Evolutionary conservation across 2,113 vertebrate genomes (phyloP).

Genomic region (Erinaceus europaeus): DNA sequence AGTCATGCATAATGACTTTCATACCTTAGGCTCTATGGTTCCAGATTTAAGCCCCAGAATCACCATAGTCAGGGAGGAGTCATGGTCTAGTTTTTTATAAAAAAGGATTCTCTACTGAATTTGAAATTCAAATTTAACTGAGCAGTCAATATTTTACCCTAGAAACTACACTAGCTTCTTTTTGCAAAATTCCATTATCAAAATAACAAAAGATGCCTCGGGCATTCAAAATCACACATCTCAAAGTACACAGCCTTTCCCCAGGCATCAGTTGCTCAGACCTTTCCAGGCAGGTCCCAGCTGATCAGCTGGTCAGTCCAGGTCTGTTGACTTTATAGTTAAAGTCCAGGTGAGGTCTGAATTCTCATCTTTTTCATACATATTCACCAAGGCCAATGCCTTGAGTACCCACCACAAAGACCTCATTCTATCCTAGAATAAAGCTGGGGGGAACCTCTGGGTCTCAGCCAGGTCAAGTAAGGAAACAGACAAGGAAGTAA

Average conservation of each 20-base stretch:
- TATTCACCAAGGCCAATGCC: background rate
- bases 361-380: background rate
- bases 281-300: background rate
- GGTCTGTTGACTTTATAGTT: too few species aligned
- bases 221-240: background rate
- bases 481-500: background rate
- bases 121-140: slow-evolving; percentile 38
- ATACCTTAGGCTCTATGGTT: too few species aligned
- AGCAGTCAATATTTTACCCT: background rate
- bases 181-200: background rate
- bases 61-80: too few species aligned
- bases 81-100: too few species aligned
- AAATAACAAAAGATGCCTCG: background rate
- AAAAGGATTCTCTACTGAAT: background rate
- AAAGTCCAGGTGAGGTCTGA: background rate
- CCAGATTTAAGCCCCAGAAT: too few species aligned
- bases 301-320: background rate
- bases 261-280: background rate
- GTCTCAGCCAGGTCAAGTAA: background rate
- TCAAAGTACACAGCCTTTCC: background rate
- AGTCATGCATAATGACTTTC: too few species aligned
- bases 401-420: background rate
- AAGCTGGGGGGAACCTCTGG: background rate
- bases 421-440: background rate
- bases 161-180: background rate